These are phyloP conservation scores for Automeris io DNA, from an alignment of 2,888 invertebrate genomes.

Conservation along the genomic window DNA sequence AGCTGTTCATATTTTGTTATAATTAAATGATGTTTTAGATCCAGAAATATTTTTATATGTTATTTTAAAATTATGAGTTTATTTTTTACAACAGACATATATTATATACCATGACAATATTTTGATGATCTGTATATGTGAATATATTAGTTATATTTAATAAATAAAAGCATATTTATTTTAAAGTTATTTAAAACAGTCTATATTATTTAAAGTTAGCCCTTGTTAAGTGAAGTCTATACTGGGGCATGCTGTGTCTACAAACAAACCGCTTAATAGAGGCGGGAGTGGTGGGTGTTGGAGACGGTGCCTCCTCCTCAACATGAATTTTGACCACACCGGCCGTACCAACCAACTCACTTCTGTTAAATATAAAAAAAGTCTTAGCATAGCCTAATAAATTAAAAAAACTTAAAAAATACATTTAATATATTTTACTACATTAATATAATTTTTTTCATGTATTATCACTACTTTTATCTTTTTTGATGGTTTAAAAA, in stretches of 20 bases:
- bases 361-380: constrained; percentile 68
- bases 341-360: constrained; percentile 78
- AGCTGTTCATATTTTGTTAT: no score
- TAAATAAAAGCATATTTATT: constrained; percentile 3
- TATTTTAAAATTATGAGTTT: no score
- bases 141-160: background rate
- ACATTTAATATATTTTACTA: no score
- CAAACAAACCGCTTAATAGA: constrained; percentile 73
- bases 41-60: no score
- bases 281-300: constrained; percentile 71
- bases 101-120: no score
- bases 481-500: no score
- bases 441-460: no score
- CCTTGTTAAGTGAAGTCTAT: constrained; percentile 6
- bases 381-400: background rate
- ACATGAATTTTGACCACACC: constrained; percentile 78
- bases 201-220: background rate
- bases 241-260: constrained; percentile 56
- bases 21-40: no score
- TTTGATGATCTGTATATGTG: no score
- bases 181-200: background rate
- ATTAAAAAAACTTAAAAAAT: no score
- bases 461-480: no score
- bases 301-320: constrained; percentile 71
- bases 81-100: no score